Percentiles rank a stretch among this genome's conserved stretches.
phyloP scores from a whole-genome alignment of 2,113 vertebrate genomes.

The Oncorhynchus keta region DNA sequence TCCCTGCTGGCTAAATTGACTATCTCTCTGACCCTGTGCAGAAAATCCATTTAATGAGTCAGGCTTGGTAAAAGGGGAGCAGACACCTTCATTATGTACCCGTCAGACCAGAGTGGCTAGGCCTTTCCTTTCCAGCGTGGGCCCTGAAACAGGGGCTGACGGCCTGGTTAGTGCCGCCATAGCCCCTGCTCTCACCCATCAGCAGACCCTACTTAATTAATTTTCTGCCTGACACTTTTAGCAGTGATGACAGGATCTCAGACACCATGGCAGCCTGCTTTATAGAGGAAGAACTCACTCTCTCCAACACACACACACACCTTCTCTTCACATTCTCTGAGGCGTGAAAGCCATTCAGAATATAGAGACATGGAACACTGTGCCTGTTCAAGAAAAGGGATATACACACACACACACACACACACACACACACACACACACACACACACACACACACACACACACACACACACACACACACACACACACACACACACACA shows the following conservation, averaged over 20 bases:
- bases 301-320: slow-evolving; percentile 5
- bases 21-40: slow-evolving; percentile 30
- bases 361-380: slow-evolving; percentile 36
- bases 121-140: background rate
- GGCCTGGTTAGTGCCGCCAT: background rate
- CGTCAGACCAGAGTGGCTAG: slow-evolving; percentile 15
- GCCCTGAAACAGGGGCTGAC: background rate
- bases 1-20: slow-evolving; percentile 45
- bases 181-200: slow-evolving; percentile 18
- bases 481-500: no score
- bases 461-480: no score
- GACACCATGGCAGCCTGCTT: slow-evolving; percentile 2
- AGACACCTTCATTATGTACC: slow-evolving; percentile 58
- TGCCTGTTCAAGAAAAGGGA: slow-evolving; percentile 18
- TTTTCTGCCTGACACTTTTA: slow-evolving; percentile 43
- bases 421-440: no score
- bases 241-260: slow-evolving; percentile 36
- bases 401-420: background rate
- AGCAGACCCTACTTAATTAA: slow-evolving; percentile 50
- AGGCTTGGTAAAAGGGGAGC: slow-evolving; percentile 49
- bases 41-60: slow-evolving; percentile 50
- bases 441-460: background rate
- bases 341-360: slow-evolving; percentile 40
- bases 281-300: no score
- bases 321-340: slow-evolving; percentile 17